A percentile compares a stretch with the other conserved stretches of the same genome.
These are phyloP conservation scores for Mustela nigripes DNA, from an alignment of 2,113 vertebrate species.

Conservation along the genomic window DNA sequence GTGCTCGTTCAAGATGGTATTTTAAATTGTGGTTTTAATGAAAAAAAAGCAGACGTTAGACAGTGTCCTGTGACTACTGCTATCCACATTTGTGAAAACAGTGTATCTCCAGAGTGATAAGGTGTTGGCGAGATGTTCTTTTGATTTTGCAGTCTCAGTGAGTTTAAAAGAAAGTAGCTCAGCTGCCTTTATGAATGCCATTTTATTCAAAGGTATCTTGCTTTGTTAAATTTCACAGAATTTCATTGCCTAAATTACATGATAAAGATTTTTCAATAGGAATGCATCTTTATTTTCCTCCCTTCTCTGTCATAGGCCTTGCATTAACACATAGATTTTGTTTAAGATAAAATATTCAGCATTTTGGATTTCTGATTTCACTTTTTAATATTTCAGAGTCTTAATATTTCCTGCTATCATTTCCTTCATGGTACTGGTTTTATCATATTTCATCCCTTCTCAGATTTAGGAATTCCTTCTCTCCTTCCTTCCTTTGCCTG, in stretches of 20 bases:
- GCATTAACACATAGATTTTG: background rate
- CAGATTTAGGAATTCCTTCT: background rate
- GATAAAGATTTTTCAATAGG: conserved; percentile 33
- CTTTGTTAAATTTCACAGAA: conserved; percentile 56
- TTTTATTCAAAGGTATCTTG: background rate
- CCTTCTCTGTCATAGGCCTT: background rate
- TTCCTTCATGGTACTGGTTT: background rate
- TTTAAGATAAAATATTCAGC: background rate
- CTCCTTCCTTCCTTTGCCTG: background rate
- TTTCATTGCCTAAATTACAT: conserved; percentile 27
- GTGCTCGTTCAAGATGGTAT: background rate
- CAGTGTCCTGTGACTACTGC: conserved; percentile 18
- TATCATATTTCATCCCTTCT: background rate
- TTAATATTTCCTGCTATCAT: background rate
- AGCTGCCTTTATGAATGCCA: background rate
- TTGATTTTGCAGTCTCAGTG: background rate
- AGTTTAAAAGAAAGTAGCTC: conserved; percentile 4
- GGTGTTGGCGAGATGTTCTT: background rate
- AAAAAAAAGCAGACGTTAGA: background rate
- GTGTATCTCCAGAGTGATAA: background rate
- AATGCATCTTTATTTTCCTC: background rate
- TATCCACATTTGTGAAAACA: conserved; percentile 62
- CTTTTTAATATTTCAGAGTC: background rate
- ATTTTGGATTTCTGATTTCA: conserved; percentile 15
- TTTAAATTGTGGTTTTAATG: conserved; percentile 75